These are phyloP conservation scores for Melanaphis sacchari DNA, from an alignment of 1,140 invertebrate species.

Conservation along the genomic window DNA sequence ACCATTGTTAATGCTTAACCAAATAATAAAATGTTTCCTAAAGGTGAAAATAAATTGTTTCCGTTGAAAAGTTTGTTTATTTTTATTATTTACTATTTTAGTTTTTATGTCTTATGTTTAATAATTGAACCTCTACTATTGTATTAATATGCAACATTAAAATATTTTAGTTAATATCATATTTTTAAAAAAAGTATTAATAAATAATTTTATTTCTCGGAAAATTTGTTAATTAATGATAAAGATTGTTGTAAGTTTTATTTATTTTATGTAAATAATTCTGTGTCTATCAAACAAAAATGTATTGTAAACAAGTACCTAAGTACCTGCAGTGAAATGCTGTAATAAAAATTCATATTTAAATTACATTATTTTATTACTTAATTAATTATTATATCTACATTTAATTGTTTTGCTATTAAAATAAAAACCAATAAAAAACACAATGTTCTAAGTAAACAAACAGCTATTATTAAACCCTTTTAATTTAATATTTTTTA, in stretches of 20 bases:
- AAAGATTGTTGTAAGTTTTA: background rate
- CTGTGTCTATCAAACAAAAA: background rate
- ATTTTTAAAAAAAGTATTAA: background rate
- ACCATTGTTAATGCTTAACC: background rate
- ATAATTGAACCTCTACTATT: background rate
- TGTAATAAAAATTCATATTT: background rate
- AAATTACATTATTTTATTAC: background rate
- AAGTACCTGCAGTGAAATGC: background rate
- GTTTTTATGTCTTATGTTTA: conserved; percentile 3
- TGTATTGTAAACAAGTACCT: background rate
- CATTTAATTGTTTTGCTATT: conserved; percentile 11
- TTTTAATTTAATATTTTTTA: background rate
- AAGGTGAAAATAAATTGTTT: conserved; percentile 18
- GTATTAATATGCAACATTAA: background rate
- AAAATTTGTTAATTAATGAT: background rate
- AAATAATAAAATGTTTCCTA: background rate
- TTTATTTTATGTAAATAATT: background rate
- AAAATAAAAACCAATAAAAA: background rate
- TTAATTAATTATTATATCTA: background rate
- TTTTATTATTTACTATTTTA: background rate
- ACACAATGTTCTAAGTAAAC: background rate
- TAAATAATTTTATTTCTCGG: background rate
- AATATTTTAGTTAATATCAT: background rate
- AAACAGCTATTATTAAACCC: background rate
- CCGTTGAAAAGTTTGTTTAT: conserved; percentile 1